Conservation (phyloP, 1,140 invertebrate species). For the Aphaenogaster ashmeadi region DNA sequence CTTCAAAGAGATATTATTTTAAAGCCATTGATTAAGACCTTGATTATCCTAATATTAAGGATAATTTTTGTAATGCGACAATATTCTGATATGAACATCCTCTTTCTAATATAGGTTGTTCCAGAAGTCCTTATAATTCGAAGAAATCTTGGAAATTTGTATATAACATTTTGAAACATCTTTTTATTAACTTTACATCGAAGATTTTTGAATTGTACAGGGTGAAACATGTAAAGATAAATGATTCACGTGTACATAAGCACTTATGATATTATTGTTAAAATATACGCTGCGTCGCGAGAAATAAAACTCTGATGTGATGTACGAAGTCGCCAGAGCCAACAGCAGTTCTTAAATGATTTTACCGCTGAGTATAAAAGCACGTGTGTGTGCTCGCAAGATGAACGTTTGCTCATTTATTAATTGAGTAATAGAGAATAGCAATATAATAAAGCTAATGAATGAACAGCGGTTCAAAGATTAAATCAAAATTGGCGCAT, state of each 20-base stretch:
- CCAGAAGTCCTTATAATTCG: not conserved
- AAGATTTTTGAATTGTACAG: slow-evolving; percentile 38
- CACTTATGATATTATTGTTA: slow-evolving; percentile 15
- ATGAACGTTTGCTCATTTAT: slow-evolving; percentile 10
- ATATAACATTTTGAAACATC: slow-evolving; percentile 33
- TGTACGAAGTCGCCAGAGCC: not conserved
- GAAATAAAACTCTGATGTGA: not conserved
- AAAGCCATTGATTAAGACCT: not conserved
- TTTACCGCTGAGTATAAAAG: slow-evolving; percentile 15
- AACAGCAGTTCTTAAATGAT: not conserved
- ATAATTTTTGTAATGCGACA: slow-evolving; percentile 39
- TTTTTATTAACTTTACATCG: slow-evolving; percentile 47
- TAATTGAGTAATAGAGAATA: slow-evolving; percentile 51
- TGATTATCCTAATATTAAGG: slow-evolving; percentile 14
- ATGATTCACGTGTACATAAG: slow-evolving; percentile 34
- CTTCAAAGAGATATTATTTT: slow-evolving; percentile 36
- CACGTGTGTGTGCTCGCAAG: not conserved
- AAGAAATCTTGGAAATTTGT: slow-evolving; percentile 36
- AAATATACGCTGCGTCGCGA: not conserved
- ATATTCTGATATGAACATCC: slow-evolving; percentile 1
- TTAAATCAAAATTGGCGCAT: slow-evolving; percentile 52
- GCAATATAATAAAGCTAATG: slow-evolving; percentile 16
- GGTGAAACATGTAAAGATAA: slow-evolving; percentile 14
- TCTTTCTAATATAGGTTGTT: not conserved
- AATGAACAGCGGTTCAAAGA: slow-evolving; percentile 25